Base-by-base conservation (phyloP, 2,888 invertebrate genomes). In the Zygothrica quintamaculata region DNA sequence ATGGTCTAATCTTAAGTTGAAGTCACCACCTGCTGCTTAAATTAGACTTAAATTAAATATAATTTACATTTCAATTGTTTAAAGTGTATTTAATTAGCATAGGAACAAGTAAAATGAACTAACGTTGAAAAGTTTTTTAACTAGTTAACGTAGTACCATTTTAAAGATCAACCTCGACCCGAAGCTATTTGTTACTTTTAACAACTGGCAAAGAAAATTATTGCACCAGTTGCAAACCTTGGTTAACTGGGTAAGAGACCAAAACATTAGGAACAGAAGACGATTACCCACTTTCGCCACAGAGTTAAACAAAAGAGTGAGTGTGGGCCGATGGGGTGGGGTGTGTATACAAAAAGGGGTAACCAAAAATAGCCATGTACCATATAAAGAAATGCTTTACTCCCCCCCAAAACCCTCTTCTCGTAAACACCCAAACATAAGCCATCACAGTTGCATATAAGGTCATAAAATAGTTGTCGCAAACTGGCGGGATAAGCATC, bases 401-500 rank as follows among this genome's bases (percentile, higher is more conserved):
- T 13, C 33, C 44, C 33, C n/a, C 47, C 55, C 8, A 26, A 8
- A 26, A 4, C 25, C 25, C 13, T 12, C 34, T 51, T 43, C n/a
- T n/a, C n/a, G n/a, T n/a, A n/a, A n/a, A n/a, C n/a, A n/a, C n/a
- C n/a, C n/a, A n/a, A n/a, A n/a, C n/a, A n/a, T n/a, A 26, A 8
- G 5, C 26, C 15, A 47, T 33, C 39, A 34, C 31, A 57, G 31
- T 60, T 43, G 57, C 75, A 81, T 65, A 77, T 74, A 76, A 73
- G 82, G 87, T 69, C 78, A 82, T 82, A 86, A 86, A 80, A 86
- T 78, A 77, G 84, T 84, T 87, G 82, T 87, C 87, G 81, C 77
- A 71, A 77, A 71, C 74, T 72, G 86, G 60, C 65, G 61, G 78
- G 86, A 85, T 80, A 80, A 82, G 77, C 84, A 84, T 86, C 81